phyloP scores from a whole-genome alignment of 2,113 vertebrate species.

The Corynorhinus townsendii region DNA sequence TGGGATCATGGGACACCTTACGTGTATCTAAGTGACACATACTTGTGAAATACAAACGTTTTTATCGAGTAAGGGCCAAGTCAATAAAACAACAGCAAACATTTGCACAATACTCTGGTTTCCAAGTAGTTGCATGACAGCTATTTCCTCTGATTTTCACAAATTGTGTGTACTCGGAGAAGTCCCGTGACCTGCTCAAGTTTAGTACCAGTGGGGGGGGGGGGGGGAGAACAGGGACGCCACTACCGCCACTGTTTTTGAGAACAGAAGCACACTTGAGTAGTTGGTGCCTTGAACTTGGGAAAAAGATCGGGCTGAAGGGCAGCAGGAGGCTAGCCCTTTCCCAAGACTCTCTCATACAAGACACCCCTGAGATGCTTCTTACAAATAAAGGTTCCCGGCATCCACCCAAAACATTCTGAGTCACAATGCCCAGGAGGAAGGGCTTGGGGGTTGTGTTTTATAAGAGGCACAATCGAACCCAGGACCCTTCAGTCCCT shows the following conservation, averaged over 20 bases:
- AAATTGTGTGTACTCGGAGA: not conserved
- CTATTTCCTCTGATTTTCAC: not conserved
- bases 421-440: not conserved
- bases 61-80: conserved; percentile 20
- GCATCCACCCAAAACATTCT: not conserved
- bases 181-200: not conserved
- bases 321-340: not conserved
- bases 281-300: not conserved
- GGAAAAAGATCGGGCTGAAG: not conserved
- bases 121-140: not conserved
- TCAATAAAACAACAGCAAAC: conserved; percentile 39
- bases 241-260: not conserved
- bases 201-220: not conserved
- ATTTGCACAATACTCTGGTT: conserved; percentile 40
- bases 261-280: not conserved
- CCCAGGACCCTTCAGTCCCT: no score
- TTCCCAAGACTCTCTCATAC: not conserved
- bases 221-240: not conserved
- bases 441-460: not conserved
- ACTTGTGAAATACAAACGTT: conserved; percentile 67
- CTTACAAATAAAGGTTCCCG: not conserved
- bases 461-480: not conserved
- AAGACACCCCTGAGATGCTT: not conserved
- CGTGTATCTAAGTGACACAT: conserved; percentile 36
- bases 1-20: conserved; percentile 28